These are phyloP conservation scores for Macrophya annulata DNA, from an alignment of 2,888 invertebrate genomes.

Conservation along the genomic window DNA sequence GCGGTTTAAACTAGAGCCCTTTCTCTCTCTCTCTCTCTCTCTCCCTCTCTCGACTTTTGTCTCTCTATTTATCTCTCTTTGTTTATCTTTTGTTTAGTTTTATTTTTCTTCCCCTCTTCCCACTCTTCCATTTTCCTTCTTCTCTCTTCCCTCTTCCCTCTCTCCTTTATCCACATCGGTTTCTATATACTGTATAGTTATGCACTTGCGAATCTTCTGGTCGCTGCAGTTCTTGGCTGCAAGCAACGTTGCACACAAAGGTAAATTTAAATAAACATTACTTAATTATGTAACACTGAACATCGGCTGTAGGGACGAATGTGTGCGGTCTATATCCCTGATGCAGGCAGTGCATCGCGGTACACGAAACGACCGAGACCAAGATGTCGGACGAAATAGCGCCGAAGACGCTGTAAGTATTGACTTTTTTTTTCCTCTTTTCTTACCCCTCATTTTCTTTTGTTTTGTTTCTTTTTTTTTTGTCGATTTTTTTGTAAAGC, in stretches of 20 bases:
- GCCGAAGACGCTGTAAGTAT: slow-evolving; percentile 69
- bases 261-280: slow-evolving; percentile 70
- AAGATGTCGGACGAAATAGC: slow-evolving; percentile 64
- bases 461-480: slow-evolving; percentile 12
- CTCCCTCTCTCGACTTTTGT: slow-evolving; percentile 6
- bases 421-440: slow-evolving; percentile 63
- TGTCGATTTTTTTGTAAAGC: not conserved
- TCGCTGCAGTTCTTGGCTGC: slow-evolving; percentile 6
- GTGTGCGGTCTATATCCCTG: slow-evolving; percentile 25
- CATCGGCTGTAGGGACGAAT: not conserved
- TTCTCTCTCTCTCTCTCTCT: slow-evolving; percentile 17
- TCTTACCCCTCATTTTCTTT: not conserved
- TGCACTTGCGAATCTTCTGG: slow-evolving; percentile 59
- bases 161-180: not conserved
- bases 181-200: slow-evolving; percentile 53
- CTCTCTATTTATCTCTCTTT: slow-evolving; percentile 31
- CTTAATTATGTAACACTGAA: slow-evolving; percentile 64
- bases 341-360: slow-evolving; percentile 54
- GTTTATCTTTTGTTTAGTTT: slow-evolving; percentile 27
- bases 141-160: not conserved
- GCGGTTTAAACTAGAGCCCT: slow-evolving; percentile 43
- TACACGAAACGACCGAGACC: slow-evolving; percentile 54
- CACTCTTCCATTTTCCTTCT: not conserved
- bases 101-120: not conserved
- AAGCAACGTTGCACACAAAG: slow-evolving; percentile 60